These are phyloP conservation scores for Chymomyza procnemis DNA, from an alignment of 2,888 invertebrate species.

Conservation along the genomic window DNA sequence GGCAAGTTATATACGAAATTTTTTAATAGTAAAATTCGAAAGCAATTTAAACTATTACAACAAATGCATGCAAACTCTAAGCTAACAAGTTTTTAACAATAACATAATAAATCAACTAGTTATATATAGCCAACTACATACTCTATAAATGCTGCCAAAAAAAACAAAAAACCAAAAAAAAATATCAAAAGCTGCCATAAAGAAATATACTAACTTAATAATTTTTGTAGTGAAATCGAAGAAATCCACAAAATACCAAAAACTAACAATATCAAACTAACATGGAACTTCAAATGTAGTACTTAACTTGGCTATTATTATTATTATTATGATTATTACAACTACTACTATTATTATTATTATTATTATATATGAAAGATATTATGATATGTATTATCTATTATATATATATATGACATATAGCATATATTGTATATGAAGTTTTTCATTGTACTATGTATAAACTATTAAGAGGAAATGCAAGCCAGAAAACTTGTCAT, in stretches of 20 bases:
- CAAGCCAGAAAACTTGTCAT: constrained; percentile 34
- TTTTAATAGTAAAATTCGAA: constrained; percentile 70
- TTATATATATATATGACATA: constrained; percentile 53
- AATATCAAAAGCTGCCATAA: constrained; percentile 53
- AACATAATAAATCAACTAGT: background rate
- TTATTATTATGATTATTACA: constrained; percentile 23
- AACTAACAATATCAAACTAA: background rate
- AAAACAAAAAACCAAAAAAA: too few relatives aligned
- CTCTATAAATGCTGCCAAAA: constrained; percentile 56
- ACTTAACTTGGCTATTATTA: constrained; percentile 1
- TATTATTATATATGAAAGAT: too few relatives aligned
- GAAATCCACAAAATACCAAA: constrained; percentile 2
- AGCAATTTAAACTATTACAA: constrained; percentile 49
- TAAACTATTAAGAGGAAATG: constrained; percentile 55
- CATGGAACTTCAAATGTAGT: constrained; percentile 5
- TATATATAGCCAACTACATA: background rate
- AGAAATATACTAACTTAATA: background rate
- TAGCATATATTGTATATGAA: constrained; percentile 65
- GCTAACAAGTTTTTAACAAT: constrained; percentile 25
- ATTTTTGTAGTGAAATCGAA: constrained; percentile 19
- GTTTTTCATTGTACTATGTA: constrained; percentile 70
- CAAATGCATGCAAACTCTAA: constrained; percentile 52
- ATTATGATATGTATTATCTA: constrained; percentile 14
- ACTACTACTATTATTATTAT: constrained; percentile 13
- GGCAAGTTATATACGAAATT: constrained; percentile 47